Evolutionary conservation across 2,888 invertebrate genomes (phyloP).

Genomic region (Teleiodes luculella): DNA sequence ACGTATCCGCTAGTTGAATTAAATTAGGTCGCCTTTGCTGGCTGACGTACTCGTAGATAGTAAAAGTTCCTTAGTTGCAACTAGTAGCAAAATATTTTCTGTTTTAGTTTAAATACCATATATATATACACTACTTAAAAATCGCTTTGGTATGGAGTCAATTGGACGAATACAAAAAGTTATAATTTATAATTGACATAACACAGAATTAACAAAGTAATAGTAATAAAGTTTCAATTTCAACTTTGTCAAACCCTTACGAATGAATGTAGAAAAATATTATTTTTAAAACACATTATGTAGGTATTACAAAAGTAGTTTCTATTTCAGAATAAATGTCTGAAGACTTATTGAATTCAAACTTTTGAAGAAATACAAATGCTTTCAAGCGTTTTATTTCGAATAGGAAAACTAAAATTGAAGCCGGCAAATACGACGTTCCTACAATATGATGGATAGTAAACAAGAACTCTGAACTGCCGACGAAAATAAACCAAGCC

Average conservation of each 20-base stretch:
- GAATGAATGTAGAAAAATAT: too few species aligned
- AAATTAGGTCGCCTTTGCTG: slow-evolving; percentile 52
- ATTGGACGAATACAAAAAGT: too few species aligned
- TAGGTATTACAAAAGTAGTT: background rate
- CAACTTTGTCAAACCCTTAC: too few species aligned
- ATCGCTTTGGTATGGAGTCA: too few species aligned
- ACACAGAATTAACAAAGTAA: too few species aligned
- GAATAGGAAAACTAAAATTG: slow-evolving; percentile 41
- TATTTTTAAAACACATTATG: too few species aligned
- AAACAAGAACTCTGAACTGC: slow-evolving; percentile 47
- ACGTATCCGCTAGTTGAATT: slow-evolving; percentile 51
- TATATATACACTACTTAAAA: too few species aligned
- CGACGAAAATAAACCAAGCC: slow-evolving; percentile 60
- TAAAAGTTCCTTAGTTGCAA: background rate
- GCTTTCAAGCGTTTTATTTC: slow-evolving; percentile 17
- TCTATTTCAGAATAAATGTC: background rate
- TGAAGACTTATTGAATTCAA: background rate
- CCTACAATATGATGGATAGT: slow-evolving; percentile 63
- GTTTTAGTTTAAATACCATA: too few species aligned
- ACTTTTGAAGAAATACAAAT: slow-evolving; percentile 3
- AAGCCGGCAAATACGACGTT: slow-evolving; percentile 49
- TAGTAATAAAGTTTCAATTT: too few species aligned
- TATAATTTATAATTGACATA: too few species aligned
- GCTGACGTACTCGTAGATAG: slow-evolving; percentile 7
- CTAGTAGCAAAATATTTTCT: too few species aligned